phyloP scores from a whole-genome alignment of 2,797 vertebrate species.

The Martes flavigula region DNA sequence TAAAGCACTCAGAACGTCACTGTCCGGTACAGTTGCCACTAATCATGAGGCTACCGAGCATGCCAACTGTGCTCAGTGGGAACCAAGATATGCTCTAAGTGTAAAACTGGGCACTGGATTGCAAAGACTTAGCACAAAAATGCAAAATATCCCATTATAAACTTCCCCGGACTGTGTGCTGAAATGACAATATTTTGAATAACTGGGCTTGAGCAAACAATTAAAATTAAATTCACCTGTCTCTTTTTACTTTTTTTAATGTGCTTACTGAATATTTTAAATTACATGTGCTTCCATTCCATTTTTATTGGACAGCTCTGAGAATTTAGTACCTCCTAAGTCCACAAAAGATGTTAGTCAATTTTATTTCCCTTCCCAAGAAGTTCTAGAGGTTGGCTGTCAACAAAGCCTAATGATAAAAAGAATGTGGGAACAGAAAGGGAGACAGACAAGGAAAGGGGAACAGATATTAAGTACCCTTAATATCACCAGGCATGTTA shows the following conservation, averaged over 20 bases:
- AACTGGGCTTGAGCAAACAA: neutral
- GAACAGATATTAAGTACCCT: neutral
- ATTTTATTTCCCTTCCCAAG: constrained; percentile 6
- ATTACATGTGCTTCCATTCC: neutral
- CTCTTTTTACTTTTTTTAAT: constrained; percentile 1
- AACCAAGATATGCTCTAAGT: neutral
- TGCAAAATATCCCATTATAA: neutral
- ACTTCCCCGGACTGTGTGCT: neutral
- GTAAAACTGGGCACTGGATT: neutral
- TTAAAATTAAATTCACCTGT: neutral
- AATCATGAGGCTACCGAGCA: neutral
- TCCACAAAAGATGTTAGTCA: neutral
- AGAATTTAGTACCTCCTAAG: neutral
- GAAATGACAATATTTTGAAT: neutral
- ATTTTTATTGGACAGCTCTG: neutral
- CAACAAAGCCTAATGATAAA: neutral
- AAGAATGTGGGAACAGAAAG: neutral
- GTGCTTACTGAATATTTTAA: neutral
- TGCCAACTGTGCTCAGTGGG: neutral
- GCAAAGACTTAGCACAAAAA: neutral
- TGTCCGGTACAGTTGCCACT: neutral
- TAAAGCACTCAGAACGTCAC: neutral
- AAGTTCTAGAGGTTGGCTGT: neutral
- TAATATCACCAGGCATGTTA: neutral
- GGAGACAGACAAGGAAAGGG: neutral